Conservation (phyloP, 2,888 invertebrate genomes). For the Cantharis nigra region DNA sequence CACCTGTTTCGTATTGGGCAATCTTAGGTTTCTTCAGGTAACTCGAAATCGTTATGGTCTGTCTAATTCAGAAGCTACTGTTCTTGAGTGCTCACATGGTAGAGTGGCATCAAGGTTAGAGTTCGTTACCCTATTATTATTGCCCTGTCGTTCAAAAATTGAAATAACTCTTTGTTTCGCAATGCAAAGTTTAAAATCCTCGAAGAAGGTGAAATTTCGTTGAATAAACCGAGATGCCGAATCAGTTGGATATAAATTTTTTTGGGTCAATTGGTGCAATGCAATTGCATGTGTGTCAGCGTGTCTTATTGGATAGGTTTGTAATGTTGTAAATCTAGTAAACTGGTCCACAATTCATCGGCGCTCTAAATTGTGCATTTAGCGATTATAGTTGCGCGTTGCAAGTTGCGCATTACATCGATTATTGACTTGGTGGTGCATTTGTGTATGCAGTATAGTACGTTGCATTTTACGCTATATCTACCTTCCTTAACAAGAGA, state of each 20-base stretch:
- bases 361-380: slow-evolving; percentile 21
- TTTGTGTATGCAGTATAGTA: slow-evolving; percentile 50
- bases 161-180: not conserved
- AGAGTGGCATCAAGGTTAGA: slow-evolving; percentile 18
- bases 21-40: not conserved
- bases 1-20: not conserved
- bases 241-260: not conserved
- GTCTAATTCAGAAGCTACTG: slow-evolving; percentile 28
- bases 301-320: slow-evolving; percentile 15
- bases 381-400: slow-evolving; percentile 23
- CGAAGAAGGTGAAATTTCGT: not conserved
- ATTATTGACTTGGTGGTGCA: slow-evolving; percentile 43
- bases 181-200: not conserved
- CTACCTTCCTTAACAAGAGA: slow-evolving; percentile 14
- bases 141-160: not conserved
- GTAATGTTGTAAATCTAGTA: slow-evolving; percentile 17
- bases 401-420: slow-evolving; percentile 37
- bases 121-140: slow-evolving; percentile 16
- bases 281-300: slow-evolving; percentile 14
- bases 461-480: slow-evolving; percentile 51
- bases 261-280: not conserved
- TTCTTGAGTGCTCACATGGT: slow-evolving; percentile 2
- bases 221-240: not conserved
- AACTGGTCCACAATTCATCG: slow-evolving; percentile 16
- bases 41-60: slow-evolving; percentile 42